A percentile compares a stretch with the other conserved stretches of the same genome.
Evolutionary conservation across 2,113 vertebrate species (phyloP).

Genomic region (Colius striatus): DNA sequence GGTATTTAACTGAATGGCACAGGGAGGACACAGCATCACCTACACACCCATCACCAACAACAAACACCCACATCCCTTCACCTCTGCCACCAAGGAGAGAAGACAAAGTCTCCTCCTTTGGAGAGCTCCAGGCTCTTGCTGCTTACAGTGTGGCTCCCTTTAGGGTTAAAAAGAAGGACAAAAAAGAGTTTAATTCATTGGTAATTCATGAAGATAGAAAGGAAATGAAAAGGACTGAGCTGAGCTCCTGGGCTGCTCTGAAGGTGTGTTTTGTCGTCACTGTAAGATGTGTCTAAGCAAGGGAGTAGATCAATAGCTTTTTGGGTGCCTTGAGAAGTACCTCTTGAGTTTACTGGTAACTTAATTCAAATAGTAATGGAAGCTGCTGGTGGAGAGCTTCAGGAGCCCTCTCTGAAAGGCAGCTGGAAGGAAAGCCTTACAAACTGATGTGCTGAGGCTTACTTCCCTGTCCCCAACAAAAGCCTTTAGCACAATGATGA

Average conservation of each 20-base stretch:
- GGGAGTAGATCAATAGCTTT: neutral
- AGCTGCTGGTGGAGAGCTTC: neutral
- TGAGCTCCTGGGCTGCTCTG: accelerated
- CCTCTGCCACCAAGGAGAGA: neutral
- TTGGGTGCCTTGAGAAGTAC: neutral
- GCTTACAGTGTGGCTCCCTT: neutral
- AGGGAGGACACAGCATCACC: neutral
- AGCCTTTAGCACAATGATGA: neutral
- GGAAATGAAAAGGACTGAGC: neutral
- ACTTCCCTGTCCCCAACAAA: neutral
- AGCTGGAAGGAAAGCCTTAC: neutral
- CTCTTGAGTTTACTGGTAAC: neutral
- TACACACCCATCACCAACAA: accelerated
- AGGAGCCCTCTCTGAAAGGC: neutral
- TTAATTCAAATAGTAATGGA: neutral
- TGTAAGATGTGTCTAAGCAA: too few species aligned
- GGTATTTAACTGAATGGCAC: neutral
- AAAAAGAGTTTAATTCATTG: neutral
- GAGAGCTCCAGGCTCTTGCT: neutral
- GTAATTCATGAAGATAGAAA: neutral
- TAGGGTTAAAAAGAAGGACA: neutral
- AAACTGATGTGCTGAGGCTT: neutral
- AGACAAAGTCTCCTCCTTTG: neutral
- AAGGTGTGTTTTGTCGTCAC: neutral
- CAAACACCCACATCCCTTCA: accelerated